phyloP scores from a whole-genome alignment of 2,113 vertebrate species.

The Mirounga angustirostris region DNA sequence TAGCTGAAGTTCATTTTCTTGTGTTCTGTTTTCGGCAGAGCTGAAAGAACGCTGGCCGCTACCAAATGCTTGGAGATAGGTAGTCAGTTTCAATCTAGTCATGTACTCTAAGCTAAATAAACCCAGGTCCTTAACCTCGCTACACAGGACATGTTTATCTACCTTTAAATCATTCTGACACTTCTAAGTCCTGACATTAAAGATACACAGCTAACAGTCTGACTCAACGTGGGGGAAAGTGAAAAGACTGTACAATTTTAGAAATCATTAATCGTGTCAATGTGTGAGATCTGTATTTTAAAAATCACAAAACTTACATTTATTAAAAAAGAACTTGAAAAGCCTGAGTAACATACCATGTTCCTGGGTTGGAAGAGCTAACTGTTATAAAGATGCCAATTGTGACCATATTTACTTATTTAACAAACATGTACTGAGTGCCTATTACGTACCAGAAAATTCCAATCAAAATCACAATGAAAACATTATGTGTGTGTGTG shows the following conservation, averaged over 20 bases:
- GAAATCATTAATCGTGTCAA: constrained; percentile 40
- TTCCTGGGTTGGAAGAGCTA: background rate
- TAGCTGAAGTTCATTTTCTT: background rate
- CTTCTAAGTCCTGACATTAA: constrained; percentile 51
- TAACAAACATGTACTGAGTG: constrained; percentile 15
- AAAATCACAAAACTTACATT: constrained; percentile 17
- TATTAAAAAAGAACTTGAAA: constrained; percentile 14
- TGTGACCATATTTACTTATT: constrained; percentile 56
- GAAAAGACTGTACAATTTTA: constrained; percentile 35
- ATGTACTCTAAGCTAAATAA: constrained; percentile 48
- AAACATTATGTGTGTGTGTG: background rate
- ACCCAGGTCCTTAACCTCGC: background rate
- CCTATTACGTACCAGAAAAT: constrained; percentile 37
- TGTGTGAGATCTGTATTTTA: constrained; percentile 1
- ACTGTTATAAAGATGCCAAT: constrained; percentile 42
- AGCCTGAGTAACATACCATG: background rate
- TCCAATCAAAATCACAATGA: constrained; percentile 46
- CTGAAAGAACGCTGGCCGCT: background rate
- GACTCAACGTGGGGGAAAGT: background rate
- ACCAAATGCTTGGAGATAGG: constrained; percentile 19
- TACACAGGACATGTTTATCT: background rate
- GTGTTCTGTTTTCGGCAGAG: background rate
- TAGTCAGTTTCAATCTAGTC: constrained; percentile 49
- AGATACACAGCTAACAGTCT: constrained; percentile 2
- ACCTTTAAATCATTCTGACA: background rate